These are phyloP conservation scores for Dipodomys spectabilis DNA, from an alignment of 2,113 vertebrate genomes.

Conservation along the genomic window DNA sequence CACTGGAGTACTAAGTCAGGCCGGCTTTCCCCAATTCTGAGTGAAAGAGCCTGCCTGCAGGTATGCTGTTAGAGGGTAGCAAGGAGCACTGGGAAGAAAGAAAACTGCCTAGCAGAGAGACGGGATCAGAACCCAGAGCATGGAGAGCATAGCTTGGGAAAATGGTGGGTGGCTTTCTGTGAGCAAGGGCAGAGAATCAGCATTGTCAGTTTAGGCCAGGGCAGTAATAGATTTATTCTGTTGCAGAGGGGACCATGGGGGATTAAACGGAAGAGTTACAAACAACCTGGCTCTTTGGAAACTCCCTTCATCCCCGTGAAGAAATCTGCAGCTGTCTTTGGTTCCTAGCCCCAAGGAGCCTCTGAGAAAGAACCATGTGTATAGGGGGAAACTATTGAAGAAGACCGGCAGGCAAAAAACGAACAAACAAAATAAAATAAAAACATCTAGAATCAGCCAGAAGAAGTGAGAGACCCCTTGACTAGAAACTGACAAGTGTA, in stretches of 20 bases:
- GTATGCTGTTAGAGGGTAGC: too few species aligned
- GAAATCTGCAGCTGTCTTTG: not conserved
- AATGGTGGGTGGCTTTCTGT: fast-evolving
- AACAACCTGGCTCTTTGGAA: not conserved
- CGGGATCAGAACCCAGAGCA: not conserved
- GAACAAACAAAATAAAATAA: not conserved
- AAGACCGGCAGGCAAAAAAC: too few species aligned
- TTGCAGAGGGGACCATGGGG: not conserved
- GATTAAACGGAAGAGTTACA: not conserved
- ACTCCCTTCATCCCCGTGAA: not conserved
- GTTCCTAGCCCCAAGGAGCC: not conserved
- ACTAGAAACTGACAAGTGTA: not conserved
- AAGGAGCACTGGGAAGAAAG: not conserved
- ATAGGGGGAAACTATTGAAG: too few species aligned
- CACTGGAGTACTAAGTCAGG: too few species aligned
- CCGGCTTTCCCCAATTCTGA: too few species aligned
- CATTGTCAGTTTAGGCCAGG: not conserved
- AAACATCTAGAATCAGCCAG: not conserved
- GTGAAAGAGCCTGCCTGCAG: not conserved
- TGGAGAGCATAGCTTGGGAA: not conserved
- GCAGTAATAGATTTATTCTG: not conserved
- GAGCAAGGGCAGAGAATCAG: not conserved
- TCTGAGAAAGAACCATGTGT: not conserved
- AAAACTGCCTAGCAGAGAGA: not conserved
- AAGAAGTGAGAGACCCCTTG: not conserved